Evolutionary conservation across 2,888 invertebrate species (phyloP).

Genomic region (Melieria crassipennis): DNA sequence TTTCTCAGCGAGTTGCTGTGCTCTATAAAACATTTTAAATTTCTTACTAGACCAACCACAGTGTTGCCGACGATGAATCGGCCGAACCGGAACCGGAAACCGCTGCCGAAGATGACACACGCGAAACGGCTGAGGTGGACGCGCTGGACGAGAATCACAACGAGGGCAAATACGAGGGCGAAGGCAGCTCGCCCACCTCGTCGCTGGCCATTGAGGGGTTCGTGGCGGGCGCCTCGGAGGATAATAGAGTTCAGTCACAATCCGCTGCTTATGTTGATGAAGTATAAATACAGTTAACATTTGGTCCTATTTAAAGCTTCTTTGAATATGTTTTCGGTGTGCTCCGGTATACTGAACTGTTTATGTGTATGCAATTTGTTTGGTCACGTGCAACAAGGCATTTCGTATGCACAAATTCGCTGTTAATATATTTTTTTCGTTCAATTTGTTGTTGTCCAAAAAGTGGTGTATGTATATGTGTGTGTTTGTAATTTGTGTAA

Average conservation of each 20-base stretch:
- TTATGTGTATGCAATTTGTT: neutral
- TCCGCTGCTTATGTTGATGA: slow-evolving; percentile 62
- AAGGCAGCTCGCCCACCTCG: slow-evolving; percentile 59
- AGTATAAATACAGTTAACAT: slow-evolving; percentile 48
- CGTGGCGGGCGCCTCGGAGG: slow-evolving; percentile 63
- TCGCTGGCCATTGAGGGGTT: slow-evolving; percentile 64
- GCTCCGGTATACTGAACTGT: neutral
- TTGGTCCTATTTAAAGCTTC: neutral
- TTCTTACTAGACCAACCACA: too few species aligned
- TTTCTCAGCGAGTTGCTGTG: neutral
- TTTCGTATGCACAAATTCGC: neutral
- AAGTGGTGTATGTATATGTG: neutral
- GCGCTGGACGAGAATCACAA: slow-evolving; percentile 35
- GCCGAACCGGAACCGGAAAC: slow-evolving; percentile 7
- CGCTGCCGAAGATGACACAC: neutral
- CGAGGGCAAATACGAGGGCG: slow-evolving; percentile 37
- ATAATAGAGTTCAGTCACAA: slow-evolving; percentile 66
- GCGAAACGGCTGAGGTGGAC: slow-evolving; percentile 19
- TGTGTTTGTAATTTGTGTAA: neutral
- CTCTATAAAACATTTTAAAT: neutral
- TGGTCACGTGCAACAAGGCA: too few species aligned
- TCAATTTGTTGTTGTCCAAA: neutral
- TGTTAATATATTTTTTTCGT: neutral
- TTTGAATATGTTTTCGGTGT: neutral
- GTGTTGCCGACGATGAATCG: neutral